Conservation (phyloP, 2,888 invertebrate species). For the Tenthredo mesomela region DNA sequence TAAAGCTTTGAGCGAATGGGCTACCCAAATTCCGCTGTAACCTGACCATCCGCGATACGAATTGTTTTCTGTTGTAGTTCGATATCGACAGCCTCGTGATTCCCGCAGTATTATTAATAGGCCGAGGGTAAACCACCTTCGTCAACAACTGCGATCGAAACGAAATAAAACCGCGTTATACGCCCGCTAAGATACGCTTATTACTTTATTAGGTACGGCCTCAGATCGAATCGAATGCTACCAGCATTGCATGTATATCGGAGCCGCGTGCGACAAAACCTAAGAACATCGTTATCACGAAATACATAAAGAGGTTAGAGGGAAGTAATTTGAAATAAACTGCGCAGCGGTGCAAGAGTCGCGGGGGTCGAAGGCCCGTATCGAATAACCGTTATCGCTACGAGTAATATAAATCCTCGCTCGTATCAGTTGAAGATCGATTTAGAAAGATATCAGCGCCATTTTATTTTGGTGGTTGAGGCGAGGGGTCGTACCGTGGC, state of each 20-base stretch:
- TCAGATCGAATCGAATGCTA: not conserved
- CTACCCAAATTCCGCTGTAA: not conserved
- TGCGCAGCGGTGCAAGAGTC: slow-evolving; percentile 6
- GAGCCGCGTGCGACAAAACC: slow-evolving; percentile 13
- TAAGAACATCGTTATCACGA: slow-evolving; percentile 20
- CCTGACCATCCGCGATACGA: not conserved
- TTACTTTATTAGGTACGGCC: slow-evolving; percentile 30
- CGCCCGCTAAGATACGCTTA: slow-evolving; percentile 20
- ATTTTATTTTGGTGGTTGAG: slow-evolving; percentile 16
- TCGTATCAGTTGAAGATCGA: slow-evolving; percentile 41
- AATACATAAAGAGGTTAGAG: slow-evolving; percentile 21
- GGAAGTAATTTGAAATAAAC: slow-evolving; percentile 35
- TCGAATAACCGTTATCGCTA: slow-evolving; percentile 36
- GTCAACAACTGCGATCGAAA: not conserved
- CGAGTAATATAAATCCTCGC: slow-evolving; percentile 18
- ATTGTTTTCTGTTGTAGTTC: slow-evolving; percentile 22
- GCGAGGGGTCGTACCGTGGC: not conserved
- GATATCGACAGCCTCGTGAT: not conserved
- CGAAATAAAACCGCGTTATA: slow-evolving; percentile 4
- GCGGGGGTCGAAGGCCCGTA: not conserved
- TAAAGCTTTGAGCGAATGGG: slow-evolving; percentile 20
- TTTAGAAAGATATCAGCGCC: not conserved
- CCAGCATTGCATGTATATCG: not conserved
- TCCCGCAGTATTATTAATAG: not conserved
- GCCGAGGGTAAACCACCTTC: not conserved